Evolutionary conservation across 2,113 vertebrate species (phyloP), one percentile per base, ranked within the genome.

Genomic region (Zosterops lateralis): DNA sequence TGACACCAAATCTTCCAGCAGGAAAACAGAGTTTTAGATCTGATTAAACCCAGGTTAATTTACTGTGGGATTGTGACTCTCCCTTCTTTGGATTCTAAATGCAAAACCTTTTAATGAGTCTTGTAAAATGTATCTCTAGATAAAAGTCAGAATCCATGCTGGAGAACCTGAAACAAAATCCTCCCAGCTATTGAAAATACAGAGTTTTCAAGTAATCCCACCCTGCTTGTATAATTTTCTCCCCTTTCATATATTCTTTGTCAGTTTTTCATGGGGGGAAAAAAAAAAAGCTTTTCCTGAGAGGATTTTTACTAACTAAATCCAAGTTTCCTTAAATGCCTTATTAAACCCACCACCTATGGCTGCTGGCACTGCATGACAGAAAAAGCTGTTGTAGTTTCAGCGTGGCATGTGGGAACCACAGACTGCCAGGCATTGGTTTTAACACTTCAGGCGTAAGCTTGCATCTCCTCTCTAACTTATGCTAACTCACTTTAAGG

Each of bases 291-390:
- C 68, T 89, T 84, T 44, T 47, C 70, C 66, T 4, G 12, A 25
- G 45, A 75, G 26, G 56, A 53, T 82, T 92, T 90, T 92, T 82
- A 65, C 54, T 10, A 61, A 53, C 45, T 38, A 78, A 77, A 92
- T 36, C 61, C 36, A 3, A 78, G 51, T 88, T 93, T 88, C 68
- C 57, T 64, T 86, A 81, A 90, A 45, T 1, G 51, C 89, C 87
- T 90, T 93, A 92, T 92, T 92, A 92, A 96, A 84, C 83, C 65
- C 89, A 62, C 80, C 65, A 79, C 90, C 90, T 60, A 92, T 74
- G 83, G 86, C 83, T 95, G 86, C 89, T 90, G 94, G 91, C 92
- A 89, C 68, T 1, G 56, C 26, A 45, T n/a, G 68, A 65, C 76
- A 73, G 79, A 54, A 83, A 89, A 85, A 85, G 85, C 93, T 71